Conservation (phyloP, 2,888 invertebrate genomes). For the Perithous albicinctus region DNA sequence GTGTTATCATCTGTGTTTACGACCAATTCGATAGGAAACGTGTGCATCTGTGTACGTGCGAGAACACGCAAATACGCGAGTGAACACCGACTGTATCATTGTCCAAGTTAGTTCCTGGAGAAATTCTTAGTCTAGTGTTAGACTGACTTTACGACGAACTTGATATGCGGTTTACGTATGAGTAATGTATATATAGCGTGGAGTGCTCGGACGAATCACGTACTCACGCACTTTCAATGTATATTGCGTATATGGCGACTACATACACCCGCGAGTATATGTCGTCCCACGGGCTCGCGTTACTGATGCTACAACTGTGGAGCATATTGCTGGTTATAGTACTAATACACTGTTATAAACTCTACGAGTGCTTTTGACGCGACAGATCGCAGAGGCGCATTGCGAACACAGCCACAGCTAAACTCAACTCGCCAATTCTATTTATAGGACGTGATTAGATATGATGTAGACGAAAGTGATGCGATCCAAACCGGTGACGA, state of each 20-base stretch:
- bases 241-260: background rate
- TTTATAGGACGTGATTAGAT: constrained; percentile 82
- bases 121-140: background rate
- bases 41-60: constrained; percentile 29
- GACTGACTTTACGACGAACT: constrained; percentile 48
- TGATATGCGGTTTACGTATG: constrained; percentile 50
- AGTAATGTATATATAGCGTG: constrained; percentile 7
- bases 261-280: constrained; percentile 43
- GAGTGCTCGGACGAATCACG: constrained; percentile 19
- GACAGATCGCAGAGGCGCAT: constrained; percentile 69
- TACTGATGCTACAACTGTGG: constrained; percentile 70
- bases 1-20: background rate
- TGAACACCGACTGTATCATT: background rate
- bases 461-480: constrained; percentile 73
- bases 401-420: constrained; percentile 73
- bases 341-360: constrained; percentile 32
- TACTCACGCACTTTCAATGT: constrained; percentile 43
- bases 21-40: constrained; percentile 21
- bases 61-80: background rate
- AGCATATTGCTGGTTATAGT: constrained; percentile 62
- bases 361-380: constrained; percentile 31
- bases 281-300: constrained; percentile 80
- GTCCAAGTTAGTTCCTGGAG: constrained; percentile 21
- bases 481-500: constrained; percentile 65
- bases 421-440: constrained; percentile 77